Percentiles rank a stretch among this genome's conserved stretches.
These are phyloP conservation scores for Epicampocera succincta DNA, from an alignment of 2,888 invertebrate genomes.

Conservation along the genomic window DNA sequence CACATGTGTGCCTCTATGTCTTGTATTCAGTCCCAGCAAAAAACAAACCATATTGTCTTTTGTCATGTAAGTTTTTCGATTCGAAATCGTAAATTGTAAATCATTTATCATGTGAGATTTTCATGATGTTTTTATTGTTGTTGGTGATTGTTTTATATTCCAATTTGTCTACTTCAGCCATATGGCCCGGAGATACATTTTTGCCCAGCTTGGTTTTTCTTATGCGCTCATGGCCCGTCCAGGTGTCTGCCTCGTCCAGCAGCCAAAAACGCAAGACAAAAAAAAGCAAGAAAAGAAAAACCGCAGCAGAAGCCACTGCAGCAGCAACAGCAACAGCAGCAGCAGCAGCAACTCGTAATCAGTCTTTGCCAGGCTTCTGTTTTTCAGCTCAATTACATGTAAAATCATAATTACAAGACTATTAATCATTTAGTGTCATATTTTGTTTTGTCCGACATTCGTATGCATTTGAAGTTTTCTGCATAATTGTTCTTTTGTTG, in stretches of 20 bases:
- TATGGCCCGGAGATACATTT: conserved; percentile 43
- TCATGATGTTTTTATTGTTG: neutral
- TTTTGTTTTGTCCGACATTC: conserved; percentile 10
- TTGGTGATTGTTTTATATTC: conserved; percentile 23
- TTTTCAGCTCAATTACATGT: conserved; percentile 69
- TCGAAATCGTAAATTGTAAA: conserved; percentile 56
- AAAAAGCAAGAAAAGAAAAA: neutral
- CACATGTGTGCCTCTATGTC: neutral
- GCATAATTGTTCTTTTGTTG: no score
- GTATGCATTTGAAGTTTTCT: no score
- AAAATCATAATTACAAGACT: conserved; percentile 65
- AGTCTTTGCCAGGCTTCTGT: conserved; percentile 59
- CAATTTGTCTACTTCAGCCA: conserved; percentile 59
- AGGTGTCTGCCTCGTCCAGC: conserved; percentile 46
- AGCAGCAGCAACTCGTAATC: conserved; percentile 29
- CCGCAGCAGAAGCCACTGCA: conserved; percentile 9
- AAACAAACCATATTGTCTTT: conserved; percentile 25
- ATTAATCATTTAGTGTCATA: conserved; percentile 63
- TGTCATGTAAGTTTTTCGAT: conserved; percentile 51
- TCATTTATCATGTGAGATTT: conserved; percentile 52
- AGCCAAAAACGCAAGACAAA: neutral
- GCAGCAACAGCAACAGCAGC: conserved; percentile 1
- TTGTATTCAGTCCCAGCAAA: neutral
- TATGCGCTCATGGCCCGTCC: conserved; percentile 11
- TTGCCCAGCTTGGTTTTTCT: neutral